Conservation (phyloP, 2,113 vertebrate genomes). For the Heloderma charlesbogerti region DNA sequence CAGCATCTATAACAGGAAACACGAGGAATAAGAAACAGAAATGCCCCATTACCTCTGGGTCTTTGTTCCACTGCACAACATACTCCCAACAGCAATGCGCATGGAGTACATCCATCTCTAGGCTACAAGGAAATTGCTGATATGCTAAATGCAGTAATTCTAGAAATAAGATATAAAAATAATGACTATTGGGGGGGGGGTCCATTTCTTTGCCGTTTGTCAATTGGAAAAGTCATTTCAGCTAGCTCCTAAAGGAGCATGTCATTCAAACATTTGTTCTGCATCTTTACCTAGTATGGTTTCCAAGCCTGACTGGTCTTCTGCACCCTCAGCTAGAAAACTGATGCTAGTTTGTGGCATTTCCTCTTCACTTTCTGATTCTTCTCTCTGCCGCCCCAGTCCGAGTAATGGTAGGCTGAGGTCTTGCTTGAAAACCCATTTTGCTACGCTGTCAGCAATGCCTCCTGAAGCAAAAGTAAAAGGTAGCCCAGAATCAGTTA, state of each 20-base stretch:
- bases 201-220: neutral
- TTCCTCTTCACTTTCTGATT: constrained; percentile 62
- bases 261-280: accelerated
- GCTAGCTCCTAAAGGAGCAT: neutral
- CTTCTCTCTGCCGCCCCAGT: constrained; percentile 74
- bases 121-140: constrained; percentile 91
- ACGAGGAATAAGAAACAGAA: neutral
- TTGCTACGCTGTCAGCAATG: constrained; percentile 92
- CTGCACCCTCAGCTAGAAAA: constrained; percentile 51
- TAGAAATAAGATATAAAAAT: constrained; percentile 63
- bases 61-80: constrained; percentile 98
- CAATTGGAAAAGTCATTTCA: neutral
- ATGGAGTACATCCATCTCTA: constrained; percentile 89
- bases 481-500: neutral
- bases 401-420: constrained; percentile 82
- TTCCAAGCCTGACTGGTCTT: constrained; percentile 66
- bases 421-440: constrained; percentile 94
- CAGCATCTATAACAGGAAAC: neutral
- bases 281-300: constrained; percentile 71
- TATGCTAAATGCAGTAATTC: constrained; percentile 86
- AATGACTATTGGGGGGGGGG: neutral
- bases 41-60: constrained; percentile 87
- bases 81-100: constrained; percentile 98
- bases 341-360: constrained; percentile 42
- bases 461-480: constrained; percentile 79